Evolutionary conservation across 2,888 invertebrate species (phyloP), one percentile per base, ranked within the genome.

Genomic region (Orthosia cruda): DNA sequence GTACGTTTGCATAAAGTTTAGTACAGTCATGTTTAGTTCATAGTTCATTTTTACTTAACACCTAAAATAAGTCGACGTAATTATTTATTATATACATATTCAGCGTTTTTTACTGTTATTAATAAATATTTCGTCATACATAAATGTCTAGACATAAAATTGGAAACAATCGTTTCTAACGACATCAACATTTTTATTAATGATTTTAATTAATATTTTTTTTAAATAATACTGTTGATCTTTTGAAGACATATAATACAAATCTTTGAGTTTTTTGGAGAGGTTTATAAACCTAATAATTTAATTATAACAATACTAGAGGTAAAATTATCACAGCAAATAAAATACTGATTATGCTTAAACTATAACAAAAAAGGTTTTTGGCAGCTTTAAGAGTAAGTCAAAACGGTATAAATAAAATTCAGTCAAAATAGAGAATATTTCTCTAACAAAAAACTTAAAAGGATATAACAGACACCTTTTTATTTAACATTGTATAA

Each of bases 261-360:
- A 26, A n/a, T 64, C 18, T 76, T 74, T 68, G 55, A 16, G n/a
- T 40, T 61, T 59, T 68, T 64, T 32, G 18, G 3, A 45, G 15
- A 67, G 71, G 63, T 72, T 70, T 70, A 47, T 70, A 59, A 75
- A 80, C 71, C 52, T 66, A 71, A 66, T 58, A 73, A 74, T 57
- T 68, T 58, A 75, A 71, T 61, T 62, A 12, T 74, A 72, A 76
- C 74, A 83, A 68, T 70, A 80, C 83, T 80, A 71, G 4, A 74
- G 62, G 55, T 80, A 70, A 80, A 87, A 80, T 75, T 87, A 87
- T 87, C 87, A 87, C 87, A 87, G 87, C 71, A 87, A 87, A 78
- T 74, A 71, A 85, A 76, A 81, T 86, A 86, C 74, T 71, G 69
- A 64, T 61, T 4, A 18, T 45, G 72, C 70, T 84, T 76, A 70